Conservation (phyloP, 2,888 invertebrate species). For the Cistogaster globosa region DNA sequence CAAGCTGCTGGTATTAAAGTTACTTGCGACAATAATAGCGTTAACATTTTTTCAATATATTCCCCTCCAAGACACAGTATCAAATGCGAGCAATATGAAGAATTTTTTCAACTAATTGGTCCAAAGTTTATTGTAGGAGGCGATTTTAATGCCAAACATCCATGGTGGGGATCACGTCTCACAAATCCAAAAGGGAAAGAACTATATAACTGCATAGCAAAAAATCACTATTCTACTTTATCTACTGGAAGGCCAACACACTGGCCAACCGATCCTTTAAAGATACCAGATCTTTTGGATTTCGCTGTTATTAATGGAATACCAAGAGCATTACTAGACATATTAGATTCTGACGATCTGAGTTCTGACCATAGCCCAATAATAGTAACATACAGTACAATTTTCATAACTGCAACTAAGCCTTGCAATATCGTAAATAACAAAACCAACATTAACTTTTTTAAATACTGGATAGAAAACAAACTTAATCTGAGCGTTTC, state of each 20-base stretch:
- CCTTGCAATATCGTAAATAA: too few relatives aligned
- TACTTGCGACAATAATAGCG: neutral
- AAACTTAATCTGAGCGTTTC: too few relatives aligned
- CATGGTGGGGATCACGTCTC: neutral
- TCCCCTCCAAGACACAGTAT: neutral
- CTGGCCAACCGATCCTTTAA: neutral
- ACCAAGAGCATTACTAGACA: neutral
- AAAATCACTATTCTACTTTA: neutral
- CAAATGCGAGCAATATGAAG: neutral
- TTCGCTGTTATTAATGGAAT: neutral
- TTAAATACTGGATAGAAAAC: too few relatives aligned
- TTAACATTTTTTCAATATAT: neutral
- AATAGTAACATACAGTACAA: too few relatives aligned
- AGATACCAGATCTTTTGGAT: too few relatives aligned
- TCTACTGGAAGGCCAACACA: neutral
- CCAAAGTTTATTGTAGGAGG: neutral
- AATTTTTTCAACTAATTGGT: neutral
- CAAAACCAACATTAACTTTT: too few relatives aligned
- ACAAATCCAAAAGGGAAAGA: neutral
- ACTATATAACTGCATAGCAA: neutral
- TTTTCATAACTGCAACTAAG: too few relatives aligned
- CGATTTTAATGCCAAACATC: too few relatives aligned
- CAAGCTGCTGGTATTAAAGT: slow-evolving; percentile 5
- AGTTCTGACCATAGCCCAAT: neutral
- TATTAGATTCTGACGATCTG: neutral